Evolutionary conservation across 2,113 vertebrate species (phyloP), one percentile per base, ranked within the genome.

Genomic region (Nibea coibor): DNA sequence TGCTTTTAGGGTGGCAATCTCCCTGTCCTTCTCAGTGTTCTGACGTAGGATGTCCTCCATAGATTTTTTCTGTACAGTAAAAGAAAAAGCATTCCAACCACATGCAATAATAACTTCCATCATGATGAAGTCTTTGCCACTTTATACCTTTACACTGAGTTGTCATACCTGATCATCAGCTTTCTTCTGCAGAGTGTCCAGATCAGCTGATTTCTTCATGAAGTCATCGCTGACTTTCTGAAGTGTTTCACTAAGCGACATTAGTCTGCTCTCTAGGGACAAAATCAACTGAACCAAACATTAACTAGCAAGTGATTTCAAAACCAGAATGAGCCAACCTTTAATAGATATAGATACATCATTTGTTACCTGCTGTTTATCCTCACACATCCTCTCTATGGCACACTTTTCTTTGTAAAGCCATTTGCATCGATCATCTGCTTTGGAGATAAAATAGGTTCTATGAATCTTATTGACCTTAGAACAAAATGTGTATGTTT

Each of bases 341-440:
- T 42, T 24, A 1, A 73, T 51, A 3, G 12, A 51, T 39, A 35
- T 35, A 39, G 5, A 28, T 19, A 9, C 15, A 12, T 4, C 17
- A 16, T 12, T n/a, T 0, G 6, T 42, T 95, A 97, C 97, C 96
- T 96, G 89, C 68, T 97, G 95, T 78, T 96, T 97, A 39, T 96
- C 94, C 68, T 93, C 89, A 72, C 95, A 96, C 11, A 95, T 91
- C 22, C 88, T 92, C 88, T 96, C 94, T 3, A 93, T 15, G 5
- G 85, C 90, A 75, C 88, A 89, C 86, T 94, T 95, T 11, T 94
- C 94, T 73, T 84, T 91, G 75, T 89, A 85, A 10, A 96, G 84
- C 12, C 45, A 47, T 22, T 87, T 78, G 35, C 53, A 85, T 35
- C 64, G 78, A 20, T 91, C 84, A 0, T 79, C 19, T 3, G 54